These are phyloP conservation scores for Platypus cylindrus DNA, from an alignment of 2,888 invertebrate species.

Conservation along the genomic window DNA sequence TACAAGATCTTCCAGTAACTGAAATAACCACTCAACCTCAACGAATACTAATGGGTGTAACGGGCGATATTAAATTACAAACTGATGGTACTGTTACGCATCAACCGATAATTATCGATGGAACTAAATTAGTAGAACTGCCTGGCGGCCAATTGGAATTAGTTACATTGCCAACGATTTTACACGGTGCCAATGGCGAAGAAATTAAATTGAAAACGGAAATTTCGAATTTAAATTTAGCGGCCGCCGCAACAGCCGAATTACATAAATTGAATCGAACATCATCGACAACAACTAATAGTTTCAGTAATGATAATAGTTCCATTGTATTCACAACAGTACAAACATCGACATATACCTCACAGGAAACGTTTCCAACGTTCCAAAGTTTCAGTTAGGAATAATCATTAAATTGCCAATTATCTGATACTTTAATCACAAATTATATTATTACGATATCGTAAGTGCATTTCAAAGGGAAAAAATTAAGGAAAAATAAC, in stretches of 20 bases:
- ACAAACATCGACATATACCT: slow-evolving; percentile 14
- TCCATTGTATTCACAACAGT: slow-evolving; percentile 12
- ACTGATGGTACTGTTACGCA: too few relatives aligned
- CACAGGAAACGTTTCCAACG: slow-evolving; percentile 15
- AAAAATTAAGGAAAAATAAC: too few relatives aligned
- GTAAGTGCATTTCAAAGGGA: too few relatives aligned
- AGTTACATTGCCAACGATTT: slow-evolving; percentile 20
- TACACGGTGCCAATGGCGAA: slow-evolving; percentile 21
- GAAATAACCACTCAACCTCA: slow-evolving; percentile 19
- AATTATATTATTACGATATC: too few relatives aligned
- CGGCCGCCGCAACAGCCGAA: slow-evolving; percentile 17
- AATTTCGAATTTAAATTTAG: slow-evolving; percentile 18
- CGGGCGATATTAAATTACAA: slow-evolving; percentile 25
- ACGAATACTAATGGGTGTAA: slow-evolving; percentile 23
- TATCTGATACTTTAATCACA: not conserved
- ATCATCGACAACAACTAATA: slow-evolving; percentile 12
- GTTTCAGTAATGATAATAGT: slow-evolving; percentile 12
- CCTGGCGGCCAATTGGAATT: slow-evolving; percentile 16
- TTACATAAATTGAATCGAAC: slow-evolving; percentile 18
- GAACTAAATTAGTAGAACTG: slow-evolving; percentile 25
- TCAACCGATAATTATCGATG: slow-evolving; percentile 26
- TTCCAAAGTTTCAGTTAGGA: slow-evolving; percentile 15
- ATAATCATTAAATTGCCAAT: not conserved
- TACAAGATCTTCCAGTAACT: slow-evolving; percentile 7
- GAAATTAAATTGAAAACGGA: slow-evolving; percentile 24